Base-by-base conservation (phyloP, 35 echinoderm and acorn worm genomes). In the Patiria miniata region DNA sequence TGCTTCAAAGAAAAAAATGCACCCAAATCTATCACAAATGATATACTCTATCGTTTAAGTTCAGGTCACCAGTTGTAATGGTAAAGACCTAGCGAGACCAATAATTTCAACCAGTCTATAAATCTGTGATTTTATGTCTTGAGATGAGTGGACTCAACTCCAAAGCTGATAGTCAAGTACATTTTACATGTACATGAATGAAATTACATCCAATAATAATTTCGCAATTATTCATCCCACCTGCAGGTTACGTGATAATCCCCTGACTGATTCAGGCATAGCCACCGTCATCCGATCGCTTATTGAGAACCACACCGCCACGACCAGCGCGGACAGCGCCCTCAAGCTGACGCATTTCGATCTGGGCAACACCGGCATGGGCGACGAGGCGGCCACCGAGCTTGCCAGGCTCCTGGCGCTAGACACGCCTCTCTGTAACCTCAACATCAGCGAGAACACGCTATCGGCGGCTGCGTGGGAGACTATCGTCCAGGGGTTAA, bases 391-490 rank as follows among this genome's bases (percentile, higher is more conserved):
- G 2, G 79, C 84, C 39, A 61, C 32, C 0, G 85, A 95, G 51
- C 28, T 95, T 5, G 81, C 85, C 7, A 86, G 91, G 37, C 56
- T 95, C 65, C 52, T 95, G 51, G 89, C 88, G 18, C 61, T 85
- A 1, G 85, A 82, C 8, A 92, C 89, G 12, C 51, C 29, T 22
- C 26, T 95, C 26, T 51, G 73, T 36, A 95, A 91, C 54, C 33
- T 95, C 50, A 91, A 92, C 80, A 85, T 95, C 30, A 95, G 86
- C 29, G 86, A 95, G 54, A 95, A 95, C 50, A 21, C 60, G 5
- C 56, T 91, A 5, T 86, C 89, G 1, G 73, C 65, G 5, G 29
- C 87, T 12, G 93, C 89, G 4, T 95, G 89, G 59, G 79, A 88
- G 86, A 79, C 93, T 19, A 90, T 95, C 9, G 76, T 85, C 26